Evolutionary conservation across 2,113 vertebrate species (phyloP).

Genomic region (Poeciliopsis occidentalis): DNA sequence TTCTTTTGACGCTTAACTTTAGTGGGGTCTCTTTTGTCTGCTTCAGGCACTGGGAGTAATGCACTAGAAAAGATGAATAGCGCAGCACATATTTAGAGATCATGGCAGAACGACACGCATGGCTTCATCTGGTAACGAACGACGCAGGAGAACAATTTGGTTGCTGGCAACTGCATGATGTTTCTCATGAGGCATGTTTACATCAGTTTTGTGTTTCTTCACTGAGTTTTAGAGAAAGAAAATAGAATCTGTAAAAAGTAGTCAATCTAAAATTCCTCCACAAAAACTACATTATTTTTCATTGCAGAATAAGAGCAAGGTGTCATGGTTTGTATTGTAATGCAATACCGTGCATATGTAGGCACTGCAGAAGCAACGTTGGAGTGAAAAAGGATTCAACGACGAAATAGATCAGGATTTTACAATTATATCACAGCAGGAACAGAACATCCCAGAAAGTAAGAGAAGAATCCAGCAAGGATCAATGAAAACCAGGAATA

Average conservation of each 20-base stretch:
- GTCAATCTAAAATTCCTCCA: neutral
- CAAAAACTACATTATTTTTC: neutral
- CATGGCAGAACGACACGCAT: slow-evolving; percentile 8
- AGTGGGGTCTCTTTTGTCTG: slow-evolving; percentile 14
- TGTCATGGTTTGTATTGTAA: neutral
- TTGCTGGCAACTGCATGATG: neutral
- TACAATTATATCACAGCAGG: neutral
- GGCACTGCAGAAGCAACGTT: too few relatives aligned
- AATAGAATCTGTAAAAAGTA: neutral
- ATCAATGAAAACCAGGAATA: neutral
- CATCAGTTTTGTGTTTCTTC: neutral
- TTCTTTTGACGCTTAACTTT: slow-evolving; percentile 11
- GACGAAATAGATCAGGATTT: neutral
- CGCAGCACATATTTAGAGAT: slow-evolving; percentile 22
- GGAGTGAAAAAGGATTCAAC: neutral
- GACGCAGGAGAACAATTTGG: neutral
- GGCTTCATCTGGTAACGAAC: slow-evolving; percentile 10
- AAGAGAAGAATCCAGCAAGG: neutral
- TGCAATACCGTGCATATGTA: too few relatives aligned
- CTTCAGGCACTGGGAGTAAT: slow-evolving; percentile 36
- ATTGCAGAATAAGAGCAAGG: neutral
- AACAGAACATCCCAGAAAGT: neutral
- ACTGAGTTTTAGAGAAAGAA: neutral
- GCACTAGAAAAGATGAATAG: slow-evolving; percentile 29
- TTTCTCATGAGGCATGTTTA: neutral